Conservation (phyloP, 2,888 invertebrate species). For the Zele albiditarsus region DNA sequence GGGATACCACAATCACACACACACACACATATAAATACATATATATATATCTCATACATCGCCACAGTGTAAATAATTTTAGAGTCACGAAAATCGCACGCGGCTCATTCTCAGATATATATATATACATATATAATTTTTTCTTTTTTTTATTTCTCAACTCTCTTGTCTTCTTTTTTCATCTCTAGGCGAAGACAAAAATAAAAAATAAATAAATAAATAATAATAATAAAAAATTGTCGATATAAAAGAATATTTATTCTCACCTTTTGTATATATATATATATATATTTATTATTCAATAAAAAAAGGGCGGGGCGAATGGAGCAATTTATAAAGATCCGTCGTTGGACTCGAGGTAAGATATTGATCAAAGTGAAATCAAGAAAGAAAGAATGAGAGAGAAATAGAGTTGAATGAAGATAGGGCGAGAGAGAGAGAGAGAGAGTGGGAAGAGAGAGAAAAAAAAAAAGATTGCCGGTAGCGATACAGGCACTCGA, state of each 20-base stretch:
- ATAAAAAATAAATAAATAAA: background rate
- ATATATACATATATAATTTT: background rate
- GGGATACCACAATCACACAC: background rate
- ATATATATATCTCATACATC: background rate
- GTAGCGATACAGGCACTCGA: slow-evolving; percentile 27
- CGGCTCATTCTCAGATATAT: background rate
- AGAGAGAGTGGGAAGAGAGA: too few relatives aligned
- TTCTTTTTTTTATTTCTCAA: background rate
- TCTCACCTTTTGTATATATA: slow-evolving; percentile 30
- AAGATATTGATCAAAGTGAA: slow-evolving; percentile 52
- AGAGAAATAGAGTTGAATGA: background rate
- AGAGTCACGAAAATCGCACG: background rate
- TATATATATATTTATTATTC: slow-evolving; percentile 31
- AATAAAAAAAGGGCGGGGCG: slow-evolving; percentile 17
- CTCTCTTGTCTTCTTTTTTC: too few relatives aligned
- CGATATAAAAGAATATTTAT: slow-evolving; percentile 12
- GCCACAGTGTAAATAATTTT: background rate
- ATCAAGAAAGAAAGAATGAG: slow-evolving; percentile 24
- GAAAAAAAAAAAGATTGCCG: slow-evolving; percentile 31
- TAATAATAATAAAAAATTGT: slow-evolving; percentile 5
- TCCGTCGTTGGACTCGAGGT: slow-evolving; percentile 45
- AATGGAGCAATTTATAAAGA: slow-evolving; percentile 55
- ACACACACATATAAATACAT: background rate
- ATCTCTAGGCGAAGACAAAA: too few relatives aligned
- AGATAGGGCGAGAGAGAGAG: background rate